phyloP scores from a whole-genome alignment of 2,888 invertebrate genomes.

The Leucozona laternaria region DNA sequence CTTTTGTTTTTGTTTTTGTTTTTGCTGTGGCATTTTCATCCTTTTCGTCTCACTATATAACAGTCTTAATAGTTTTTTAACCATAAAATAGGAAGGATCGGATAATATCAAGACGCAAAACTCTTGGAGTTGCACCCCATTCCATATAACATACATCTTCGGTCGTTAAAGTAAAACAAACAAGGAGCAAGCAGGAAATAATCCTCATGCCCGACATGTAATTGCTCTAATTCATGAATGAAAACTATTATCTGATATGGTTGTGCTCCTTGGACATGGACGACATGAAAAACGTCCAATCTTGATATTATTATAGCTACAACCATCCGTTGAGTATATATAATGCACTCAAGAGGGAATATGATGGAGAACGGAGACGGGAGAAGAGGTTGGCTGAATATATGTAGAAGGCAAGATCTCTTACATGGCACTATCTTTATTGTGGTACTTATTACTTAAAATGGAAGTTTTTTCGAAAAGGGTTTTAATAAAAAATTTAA shows the following conservation, averaged over 20 bases:
- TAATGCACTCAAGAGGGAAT: not conserved
- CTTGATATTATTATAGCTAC: slow-evolving; percentile 55
- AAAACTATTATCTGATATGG: slow-evolving; percentile 64
- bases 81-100: slow-evolving; percentile 22
- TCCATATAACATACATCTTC: slow-evolving; percentile 18
- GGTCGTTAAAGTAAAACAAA: slow-evolving; percentile 45
- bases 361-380: no score
- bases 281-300: slow-evolving; percentile 60
- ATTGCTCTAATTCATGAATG: slow-evolving; percentile 73
- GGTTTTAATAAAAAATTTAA: slow-evolving; percentile 48
- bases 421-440: slow-evolving; percentile 44
- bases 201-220: slow-evolving; percentile 69
- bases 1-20: not conserved
- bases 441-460: slow-evolving; percentile 54
- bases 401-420: slow-evolving; percentile 13
- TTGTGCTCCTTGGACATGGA: slow-evolving; percentile 54
- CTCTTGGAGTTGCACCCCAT: slow-evolving; percentile 18
- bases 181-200: slow-evolving; percentile 58
- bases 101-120: slow-evolving; percentile 26
- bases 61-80: slow-evolving; percentile 35
- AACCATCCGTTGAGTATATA: slow-evolving; percentile 1
- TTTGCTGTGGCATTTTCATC: slow-evolving; percentile 1
- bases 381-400: not conserved
- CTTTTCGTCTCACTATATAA: slow-evolving; percentile 4
- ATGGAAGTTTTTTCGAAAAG: slow-evolving; percentile 31